Evolutionary conservation across 1,140 invertebrate genomes (phyloP).

Genomic region (Heliconius himera): DNA sequence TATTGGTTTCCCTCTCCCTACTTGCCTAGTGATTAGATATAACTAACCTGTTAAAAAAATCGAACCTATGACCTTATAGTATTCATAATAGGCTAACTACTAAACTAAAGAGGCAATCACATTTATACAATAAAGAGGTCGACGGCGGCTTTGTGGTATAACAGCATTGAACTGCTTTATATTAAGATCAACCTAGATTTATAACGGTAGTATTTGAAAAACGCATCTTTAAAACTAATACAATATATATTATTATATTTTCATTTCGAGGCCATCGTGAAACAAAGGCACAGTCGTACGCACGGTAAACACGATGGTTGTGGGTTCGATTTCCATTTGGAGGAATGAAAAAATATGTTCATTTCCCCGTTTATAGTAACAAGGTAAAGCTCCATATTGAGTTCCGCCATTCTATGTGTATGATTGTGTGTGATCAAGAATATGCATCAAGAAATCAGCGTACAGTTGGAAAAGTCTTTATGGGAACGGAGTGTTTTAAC

Average conservation of each 20-base stretch:
- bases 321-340: background rate
- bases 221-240: no score
- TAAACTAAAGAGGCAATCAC: background rate
- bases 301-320: background rate
- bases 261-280: background rate
- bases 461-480: no score
- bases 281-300: background rate
- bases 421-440: no score
- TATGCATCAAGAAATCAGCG: no score
- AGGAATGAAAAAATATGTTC: background rate
- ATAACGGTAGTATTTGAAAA: background rate
- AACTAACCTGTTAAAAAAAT: background rate
- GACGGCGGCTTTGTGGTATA: conserved; percentile 4
- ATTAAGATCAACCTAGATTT: background rate
- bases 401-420: no score
- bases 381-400: background rate
- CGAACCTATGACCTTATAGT: background rate
- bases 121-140: background rate
- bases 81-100: background rate
- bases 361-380: background rate
- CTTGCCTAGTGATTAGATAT: no score
- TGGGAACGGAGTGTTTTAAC: no score
- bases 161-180: conserved; percentile 15
- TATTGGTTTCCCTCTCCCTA: no score
- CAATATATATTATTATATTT: no score